Evolutionary conservation across 2,888 invertebrate species (phyloP).

Genomic region (Tipula unca): DNA sequence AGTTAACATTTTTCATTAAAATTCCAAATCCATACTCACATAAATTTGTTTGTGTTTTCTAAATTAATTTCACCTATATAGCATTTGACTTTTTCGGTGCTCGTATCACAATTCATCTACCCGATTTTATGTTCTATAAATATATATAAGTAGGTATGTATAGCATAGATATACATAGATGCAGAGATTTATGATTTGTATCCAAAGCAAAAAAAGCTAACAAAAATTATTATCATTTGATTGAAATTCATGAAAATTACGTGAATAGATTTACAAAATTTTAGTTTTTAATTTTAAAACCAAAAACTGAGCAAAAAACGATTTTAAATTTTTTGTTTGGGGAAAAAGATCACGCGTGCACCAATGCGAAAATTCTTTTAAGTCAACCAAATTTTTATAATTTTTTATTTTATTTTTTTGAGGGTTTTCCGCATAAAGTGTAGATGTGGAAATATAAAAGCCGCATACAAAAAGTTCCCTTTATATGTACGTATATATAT

Average conservation of each 20-base stretch:
- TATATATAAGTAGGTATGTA: no score
- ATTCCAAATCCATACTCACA: neutral
- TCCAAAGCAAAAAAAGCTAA: neutral
- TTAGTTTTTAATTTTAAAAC: neutral
- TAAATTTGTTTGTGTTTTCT: neutral
- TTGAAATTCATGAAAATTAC: neutral
- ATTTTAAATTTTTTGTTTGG: neutral
- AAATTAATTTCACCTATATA: neutral
- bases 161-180: no score
- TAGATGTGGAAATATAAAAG: neutral
- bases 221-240: neutral
- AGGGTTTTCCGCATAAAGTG: no score
- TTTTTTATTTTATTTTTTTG: no score
- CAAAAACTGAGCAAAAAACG: neutral
- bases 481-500: no score
- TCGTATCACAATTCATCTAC: neutral
- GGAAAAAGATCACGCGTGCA: neutral
- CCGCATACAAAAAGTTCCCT: neutral
- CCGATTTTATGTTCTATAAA: neutral
- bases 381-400: neutral
- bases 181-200: neutral
- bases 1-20: neutral
- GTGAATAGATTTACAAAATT: neutral
- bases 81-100: no score
- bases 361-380: neutral